Conservation (phyloP, 37 sponge, comb jelly and placozoan species). For the Axinella damicornis region DNA sequence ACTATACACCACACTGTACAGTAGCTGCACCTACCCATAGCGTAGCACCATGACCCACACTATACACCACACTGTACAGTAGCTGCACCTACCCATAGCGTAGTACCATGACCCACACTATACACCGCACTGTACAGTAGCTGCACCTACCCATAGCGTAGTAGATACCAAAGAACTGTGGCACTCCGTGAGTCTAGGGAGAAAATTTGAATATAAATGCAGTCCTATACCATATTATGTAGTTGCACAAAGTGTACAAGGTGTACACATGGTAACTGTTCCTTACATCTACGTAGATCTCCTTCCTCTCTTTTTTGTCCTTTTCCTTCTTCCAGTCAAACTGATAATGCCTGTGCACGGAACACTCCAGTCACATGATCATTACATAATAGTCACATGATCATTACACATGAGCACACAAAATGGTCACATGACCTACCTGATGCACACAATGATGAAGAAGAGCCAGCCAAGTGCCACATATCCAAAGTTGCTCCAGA, state of each 20-base stretch:
- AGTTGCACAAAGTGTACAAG: no score
- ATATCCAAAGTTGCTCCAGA: constrained; percentile 95
- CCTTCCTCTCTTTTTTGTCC: neutral
- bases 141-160: constrained; percentile 72
- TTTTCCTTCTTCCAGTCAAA: constrained; percentile 4
- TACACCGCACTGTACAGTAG: no score
- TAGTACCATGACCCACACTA: no score
- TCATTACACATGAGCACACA: neutral
- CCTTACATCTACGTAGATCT: no score
- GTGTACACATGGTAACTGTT: no score
- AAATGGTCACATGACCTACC: constrained; percentile 1
- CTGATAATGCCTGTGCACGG: constrained; percentile 10
- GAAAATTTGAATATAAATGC: no score
- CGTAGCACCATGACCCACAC: no score
- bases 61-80: no score
- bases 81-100: neutral
- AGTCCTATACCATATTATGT: no score
- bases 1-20: no score
- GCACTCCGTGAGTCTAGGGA: constrained; percentile 75
- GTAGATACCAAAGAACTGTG: constrained; percentile 93
- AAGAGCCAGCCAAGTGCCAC: constrained; percentile 84
- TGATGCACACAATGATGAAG: constrained; percentile 49
- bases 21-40: no score
- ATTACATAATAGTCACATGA: neutral
- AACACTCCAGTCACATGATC: no score